Evolutionary conservation across 2,888 invertebrate species (phyloP).

Genomic region (Epinotia bilunana): DNA sequence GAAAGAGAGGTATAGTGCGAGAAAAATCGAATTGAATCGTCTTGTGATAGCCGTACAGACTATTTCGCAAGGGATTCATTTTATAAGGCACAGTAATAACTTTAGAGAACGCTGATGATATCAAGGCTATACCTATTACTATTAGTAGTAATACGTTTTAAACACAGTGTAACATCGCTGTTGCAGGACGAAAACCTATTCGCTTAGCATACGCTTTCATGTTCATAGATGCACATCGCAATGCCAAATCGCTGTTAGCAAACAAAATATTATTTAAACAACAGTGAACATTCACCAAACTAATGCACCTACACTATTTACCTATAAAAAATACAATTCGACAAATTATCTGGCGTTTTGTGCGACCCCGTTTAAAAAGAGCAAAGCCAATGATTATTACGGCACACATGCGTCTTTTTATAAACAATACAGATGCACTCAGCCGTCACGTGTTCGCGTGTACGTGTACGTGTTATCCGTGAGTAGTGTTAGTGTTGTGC

Average conservation of each 20-base stretch:
- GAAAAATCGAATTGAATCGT: too few species aligned
- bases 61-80: too few species aligned
- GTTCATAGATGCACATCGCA: conserved; percentile 11
- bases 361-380: not conserved
- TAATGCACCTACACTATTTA: not conserved
- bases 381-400: not conserved
- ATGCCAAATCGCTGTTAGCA: conserved; percentile 26
- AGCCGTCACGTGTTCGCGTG: not conserved
- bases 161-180: not conserved
- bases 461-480: conserved; percentile 17
- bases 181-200: conserved; percentile 5
- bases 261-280: not conserved
- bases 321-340: not conserved
- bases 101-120: too few species aligned
- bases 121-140: too few species aligned
- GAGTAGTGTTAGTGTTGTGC: conserved; percentile 46
- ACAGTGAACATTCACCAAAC: not conserved
- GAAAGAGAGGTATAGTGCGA: too few species aligned
- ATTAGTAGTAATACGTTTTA: not conserved
- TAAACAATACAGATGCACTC: conserved; percentile 11
- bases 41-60: too few species aligned
- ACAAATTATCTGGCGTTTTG: not conserved
- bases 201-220: conserved; percentile 1
- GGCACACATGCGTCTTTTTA: conserved; percentile 13
- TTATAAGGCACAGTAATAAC: too few species aligned